Evolutionary conservation across 2,888 invertebrate species (phyloP), one percentile per base, ranked within the genome.

Genomic region (Drosophila pegasa): DNA sequence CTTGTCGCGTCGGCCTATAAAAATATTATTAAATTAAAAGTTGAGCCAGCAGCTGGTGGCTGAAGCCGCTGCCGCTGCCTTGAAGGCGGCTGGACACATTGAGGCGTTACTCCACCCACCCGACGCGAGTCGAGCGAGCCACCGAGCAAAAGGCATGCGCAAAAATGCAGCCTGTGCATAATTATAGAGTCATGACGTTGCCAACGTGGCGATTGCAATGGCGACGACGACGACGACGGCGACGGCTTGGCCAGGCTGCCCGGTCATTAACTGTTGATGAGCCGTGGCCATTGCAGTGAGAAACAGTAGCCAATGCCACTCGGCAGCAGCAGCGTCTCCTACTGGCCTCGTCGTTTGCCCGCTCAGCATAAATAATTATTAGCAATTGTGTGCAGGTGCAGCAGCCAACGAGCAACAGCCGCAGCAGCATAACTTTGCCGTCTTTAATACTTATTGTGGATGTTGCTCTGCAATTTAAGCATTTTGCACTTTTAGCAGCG

Each of bases 371-470:
- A 87, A 89, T 89, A 87, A 87, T 87, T 87, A 89, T 89, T 87
- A 73, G 89, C 90, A 87, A 87, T 88, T 87, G 86, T 89, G 76
- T 89, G 86, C 86, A 86, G 86, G 89, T 86, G 86, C 86, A 86
- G 84, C 88, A 75, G 72, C 66, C 71, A 37, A 37, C 57, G 48
- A 20, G 20, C 52, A 16, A 22, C 47, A 51, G 50, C 69, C 50
- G 29, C 56, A 72, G 51, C 59, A 75, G 64, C 80, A 72, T 74
- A 70, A 65, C 65, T 82, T 79, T 74, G 71, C 63, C 76, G 76
- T 75, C 72, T 87, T 88, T 69, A 70, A 71, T 84, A 77, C 80
- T 88, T 80, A 80, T 71, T 84, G 87, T 84, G 75, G 82, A 83
- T 88, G 78, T 82, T 88, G 83, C 77, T 71, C 77, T 71, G 82